Percentiles rank a stretch among this genome's conserved stretches.
These are phyloP conservation scores for Accipiter cooperii DNA, from an alignment of 2,113 vertebrate genomes.

Conservation along the genomic window DNA sequence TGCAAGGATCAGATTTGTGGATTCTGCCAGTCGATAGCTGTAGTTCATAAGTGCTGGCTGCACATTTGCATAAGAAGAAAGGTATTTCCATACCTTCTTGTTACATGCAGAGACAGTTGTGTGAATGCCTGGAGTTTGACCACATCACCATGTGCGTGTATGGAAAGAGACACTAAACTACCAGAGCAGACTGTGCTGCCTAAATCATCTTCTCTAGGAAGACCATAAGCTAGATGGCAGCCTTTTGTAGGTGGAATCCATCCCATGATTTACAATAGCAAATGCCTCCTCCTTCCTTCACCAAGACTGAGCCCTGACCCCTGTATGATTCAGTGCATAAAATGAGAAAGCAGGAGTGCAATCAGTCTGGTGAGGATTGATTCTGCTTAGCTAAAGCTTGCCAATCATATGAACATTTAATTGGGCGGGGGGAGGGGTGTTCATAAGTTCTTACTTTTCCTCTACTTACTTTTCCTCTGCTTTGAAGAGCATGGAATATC, in stretches of 20 bases:
- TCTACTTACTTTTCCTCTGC: not conserved
- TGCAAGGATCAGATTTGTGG: not conserved
- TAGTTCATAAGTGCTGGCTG: not conserved
- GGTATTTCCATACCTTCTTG: not conserved
- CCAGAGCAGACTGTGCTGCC: not conserved
- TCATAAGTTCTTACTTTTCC: not conserved
- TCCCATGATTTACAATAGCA: fast-evolving
- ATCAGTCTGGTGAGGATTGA: not conserved
- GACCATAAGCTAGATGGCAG: not conserved
- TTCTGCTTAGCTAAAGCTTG: not conserved
- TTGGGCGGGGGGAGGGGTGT: not conserved
- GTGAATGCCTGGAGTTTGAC: not conserved
- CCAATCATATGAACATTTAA: not conserved
- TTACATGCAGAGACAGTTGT: not conserved
- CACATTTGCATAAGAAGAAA: fast-evolving
- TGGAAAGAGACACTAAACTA: not conserved
- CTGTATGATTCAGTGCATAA: not conserved
- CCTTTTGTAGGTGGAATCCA: not conserved
- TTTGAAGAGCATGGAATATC: not conserved
- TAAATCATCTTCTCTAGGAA: not conserved
- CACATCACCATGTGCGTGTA: too few relatives aligned
- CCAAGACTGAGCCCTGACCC: not conserved
- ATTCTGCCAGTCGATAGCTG: not conserved
- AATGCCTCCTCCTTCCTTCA: not conserved
- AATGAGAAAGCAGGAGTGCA: not conserved